Evolutionary conservation across 2,888 invertebrate genomes (phyloP), one percentile per base, ranked within the genome.

Genomic region (Dascillus cervinus): DNA sequence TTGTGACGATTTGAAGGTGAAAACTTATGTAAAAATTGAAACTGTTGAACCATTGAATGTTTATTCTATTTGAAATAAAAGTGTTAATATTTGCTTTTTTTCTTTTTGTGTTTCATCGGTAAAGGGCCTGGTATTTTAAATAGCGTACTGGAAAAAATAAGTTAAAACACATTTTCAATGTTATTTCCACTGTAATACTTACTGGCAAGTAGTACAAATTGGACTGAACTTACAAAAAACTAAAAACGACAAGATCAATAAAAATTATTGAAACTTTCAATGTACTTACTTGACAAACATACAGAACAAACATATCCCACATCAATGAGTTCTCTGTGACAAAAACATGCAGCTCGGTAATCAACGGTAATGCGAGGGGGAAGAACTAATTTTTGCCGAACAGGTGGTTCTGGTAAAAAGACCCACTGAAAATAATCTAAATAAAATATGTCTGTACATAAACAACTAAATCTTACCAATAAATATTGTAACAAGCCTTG

Each of bases 221-320:
- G 96, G 95, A 59, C 91, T 94, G 66, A 92, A 95, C 62, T 89
- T 88, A 69, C 96, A 97, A 67, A 95, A 96, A 47, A 96, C 92
- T 90, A 71, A 55, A 75, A 75, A 31, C 33, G 8, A 38, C 14
- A 17, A 17, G 4, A 8, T 17, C 8, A n/a, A n/a, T n/a, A n/a
- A n/a, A n/a, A n/a, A n/a, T n/a, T n/a, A n/a, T n/a, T n/a, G n/a
- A n/a, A n/a, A n/a, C n/a, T n/a, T n/a, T 26, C 13, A 26, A 14
- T 13, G 9, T 6, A 29, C 79, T 73, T 61, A 88, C 89, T 89
- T 45, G 95, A 95, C 22, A 98, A 71, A 63, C 97, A 97, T 30
- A 96, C 90, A 4, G 96, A 97, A 67, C 97, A 98, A 11, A 97
- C 96, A 62, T 86, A 96, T 41, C 96, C 97, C 49, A 96, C 83